phyloP scores from a whole-genome alignment of 2,113 vertebrate species.

The Gracilinanus agilis region DNA sequence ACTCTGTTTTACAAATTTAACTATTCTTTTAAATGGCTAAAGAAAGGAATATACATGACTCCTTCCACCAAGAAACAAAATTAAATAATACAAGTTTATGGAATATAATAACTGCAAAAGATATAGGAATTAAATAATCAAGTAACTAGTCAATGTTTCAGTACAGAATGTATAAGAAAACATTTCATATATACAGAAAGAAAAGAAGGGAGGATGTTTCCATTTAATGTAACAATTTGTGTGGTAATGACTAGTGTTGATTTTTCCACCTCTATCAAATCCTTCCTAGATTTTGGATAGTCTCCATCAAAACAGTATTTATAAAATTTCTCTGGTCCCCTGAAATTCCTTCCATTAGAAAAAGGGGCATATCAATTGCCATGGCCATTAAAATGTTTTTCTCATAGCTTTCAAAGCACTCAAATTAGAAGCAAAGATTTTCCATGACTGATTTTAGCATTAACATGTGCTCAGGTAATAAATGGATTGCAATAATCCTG shows the following conservation, averaged over 20 bases:
- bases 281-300: not conserved
- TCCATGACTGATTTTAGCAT: not conserved
- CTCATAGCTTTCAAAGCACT: not conserved
- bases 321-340: not conserved
- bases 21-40: not conserved
- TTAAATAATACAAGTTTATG: not conserved
- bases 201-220: not conserved
- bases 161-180: not conserved
- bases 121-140: not conserved
- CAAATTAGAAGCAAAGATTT: not conserved
- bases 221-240: not conserved
- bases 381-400: not conserved
- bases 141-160: not conserved
- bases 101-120: not conserved
- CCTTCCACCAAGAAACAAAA: not conserved
- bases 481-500: not conserved
- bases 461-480: constrained; percentile 15
- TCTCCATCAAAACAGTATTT: not conserved
- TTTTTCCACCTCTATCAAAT: not conserved
- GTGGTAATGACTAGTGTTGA: not conserved
- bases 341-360: not conserved
- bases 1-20: not conserved
- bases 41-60: not conserved
- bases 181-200: not conserved
- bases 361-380: not conserved